A percentile compares a stretch with the other conserved stretches of the same genome.
Evolutionary conservation across 2,113 vertebrate species (phyloP).

Genomic region (Odontophorus gujanensis): DNA sequence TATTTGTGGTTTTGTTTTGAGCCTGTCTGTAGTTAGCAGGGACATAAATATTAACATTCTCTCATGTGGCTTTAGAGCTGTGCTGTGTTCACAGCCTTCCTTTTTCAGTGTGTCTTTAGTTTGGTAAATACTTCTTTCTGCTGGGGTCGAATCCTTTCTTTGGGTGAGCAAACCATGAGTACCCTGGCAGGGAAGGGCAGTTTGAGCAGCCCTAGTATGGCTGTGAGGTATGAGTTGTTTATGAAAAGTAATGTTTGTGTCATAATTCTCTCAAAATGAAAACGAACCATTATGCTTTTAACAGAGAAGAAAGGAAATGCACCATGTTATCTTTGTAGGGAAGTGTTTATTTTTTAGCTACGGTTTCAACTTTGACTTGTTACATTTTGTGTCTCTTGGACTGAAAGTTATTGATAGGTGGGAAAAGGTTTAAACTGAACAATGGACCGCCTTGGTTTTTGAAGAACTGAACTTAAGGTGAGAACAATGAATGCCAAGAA

Average conservation of each 20-base stretch:
- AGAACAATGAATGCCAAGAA: not conserved
- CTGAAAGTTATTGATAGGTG: not conserved
- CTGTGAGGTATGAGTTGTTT: not conserved
- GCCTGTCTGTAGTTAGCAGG: conserved; percentile 36
- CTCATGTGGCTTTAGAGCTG: not conserved
- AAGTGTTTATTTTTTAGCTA: not conserved
- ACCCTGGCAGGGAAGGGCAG: not conserved
- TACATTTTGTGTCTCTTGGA: not conserved
- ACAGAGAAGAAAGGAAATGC: not conserved
- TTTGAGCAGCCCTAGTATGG: not conserved
- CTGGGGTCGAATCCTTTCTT: not conserved
- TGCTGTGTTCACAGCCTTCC: not conserved
- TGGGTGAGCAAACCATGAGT: not conserved
- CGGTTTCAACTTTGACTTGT: not conserved
- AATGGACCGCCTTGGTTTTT: not conserved
- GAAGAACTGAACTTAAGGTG: not conserved
- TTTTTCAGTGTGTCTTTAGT: not conserved
- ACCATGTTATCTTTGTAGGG: not conserved
- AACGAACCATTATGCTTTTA: not conserved
- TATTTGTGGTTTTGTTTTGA: conserved; percentile 56
- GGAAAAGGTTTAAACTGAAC: not conserved
- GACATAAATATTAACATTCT: conserved; percentile 19
- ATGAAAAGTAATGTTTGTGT: not conserved
- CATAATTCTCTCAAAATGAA: not conserved
- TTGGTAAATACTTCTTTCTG: not conserved